These are phyloP conservation scores for Calosoma granatense DNA, from an alignment of 1,140 invertebrate species.

Conservation along the genomic window DNA sequence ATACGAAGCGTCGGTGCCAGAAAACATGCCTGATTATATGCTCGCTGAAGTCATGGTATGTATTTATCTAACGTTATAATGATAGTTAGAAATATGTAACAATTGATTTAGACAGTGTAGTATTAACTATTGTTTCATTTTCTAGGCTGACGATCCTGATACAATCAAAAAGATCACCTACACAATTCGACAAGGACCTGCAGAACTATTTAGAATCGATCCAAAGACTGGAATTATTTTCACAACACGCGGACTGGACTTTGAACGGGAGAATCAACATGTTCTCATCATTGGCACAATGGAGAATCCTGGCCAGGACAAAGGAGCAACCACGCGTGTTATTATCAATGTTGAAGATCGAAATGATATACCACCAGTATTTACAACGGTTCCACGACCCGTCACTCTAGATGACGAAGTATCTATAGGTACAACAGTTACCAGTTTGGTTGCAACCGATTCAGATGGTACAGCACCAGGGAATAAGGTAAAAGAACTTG, in stretches of 20 bases:
- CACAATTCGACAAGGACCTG: slow-evolving; percentile 66
- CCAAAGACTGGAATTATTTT: slow-evolving; percentile 65
- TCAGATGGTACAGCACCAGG: slow-evolving; percentile 71
- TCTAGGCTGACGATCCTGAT: slow-evolving; percentile 66
- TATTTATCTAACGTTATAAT: slow-evolving; percentile 12
- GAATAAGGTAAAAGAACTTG: slow-evolving; percentile 49
- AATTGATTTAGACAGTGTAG: slow-evolving; percentile 17
- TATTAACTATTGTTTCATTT: too few species aligned
- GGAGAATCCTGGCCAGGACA: slow-evolving; percentile 60
- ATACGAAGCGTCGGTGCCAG: slow-evolving; percentile 70
- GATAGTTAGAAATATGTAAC: too few species aligned
- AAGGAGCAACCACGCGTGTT: slow-evolving; percentile 64
- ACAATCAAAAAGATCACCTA: slow-evolving; percentile 74
- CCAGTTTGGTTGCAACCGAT: slow-evolving; percentile 67
- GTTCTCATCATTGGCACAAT: slow-evolving; percentile 68
- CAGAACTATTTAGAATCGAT: slow-evolving; percentile 73
- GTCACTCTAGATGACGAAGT: slow-evolving; percentile 75
- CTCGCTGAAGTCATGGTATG: slow-evolving; percentile 60
- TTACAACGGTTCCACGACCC: slow-evolving; percentile 66
- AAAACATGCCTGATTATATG: slow-evolving; percentile 67
- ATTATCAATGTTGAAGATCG: slow-evolving; percentile 69
- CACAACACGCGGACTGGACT: slow-evolving; percentile 65
- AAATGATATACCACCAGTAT: slow-evolving; percentile 78
- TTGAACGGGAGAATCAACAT: slow-evolving; percentile 62
- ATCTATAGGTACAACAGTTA: slow-evolving; percentile 67